These are phyloP conservation scores for Syrista parreyssii DNA, from an alignment of 2,888 invertebrate genomes.

Conservation along the genomic window DNA sequence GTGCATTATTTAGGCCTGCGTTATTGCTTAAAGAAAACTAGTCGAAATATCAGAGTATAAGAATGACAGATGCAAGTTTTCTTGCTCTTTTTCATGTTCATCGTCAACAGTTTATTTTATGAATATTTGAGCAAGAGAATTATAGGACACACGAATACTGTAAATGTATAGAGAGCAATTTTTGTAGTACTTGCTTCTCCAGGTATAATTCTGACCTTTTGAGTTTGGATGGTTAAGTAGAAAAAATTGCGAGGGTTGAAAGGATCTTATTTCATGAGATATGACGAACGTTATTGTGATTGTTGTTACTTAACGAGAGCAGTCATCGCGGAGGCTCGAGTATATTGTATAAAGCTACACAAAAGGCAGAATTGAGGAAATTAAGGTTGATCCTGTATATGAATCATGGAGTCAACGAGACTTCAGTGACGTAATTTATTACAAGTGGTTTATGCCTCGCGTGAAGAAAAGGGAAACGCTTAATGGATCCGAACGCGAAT, in stretches of 20 bases:
- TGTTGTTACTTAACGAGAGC: slow-evolving; percentile 25
- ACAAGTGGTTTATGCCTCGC: slow-evolving; percentile 1
- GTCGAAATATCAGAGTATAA: not conserved
- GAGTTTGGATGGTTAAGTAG: not conserved
- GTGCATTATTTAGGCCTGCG: too few species aligned
- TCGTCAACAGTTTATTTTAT: not conserved
- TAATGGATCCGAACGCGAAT: not conserved
- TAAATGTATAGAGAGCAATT: not conserved
- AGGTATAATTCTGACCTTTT: not conserved
- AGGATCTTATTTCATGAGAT: slow-evolving; percentile 19
- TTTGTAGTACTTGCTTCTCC: not conserved
- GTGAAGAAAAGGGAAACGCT: not conserved
- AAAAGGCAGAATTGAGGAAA: slow-evolving; percentile 30
- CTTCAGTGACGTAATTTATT: not conserved
- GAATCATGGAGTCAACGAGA: slow-evolving; percentile 33
- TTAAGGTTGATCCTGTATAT: slow-evolving; percentile 38
- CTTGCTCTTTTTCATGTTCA: not conserved
- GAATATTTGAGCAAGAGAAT: not conserved
- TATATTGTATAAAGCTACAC: slow-evolving; percentile 18
- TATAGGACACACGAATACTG: not conserved
- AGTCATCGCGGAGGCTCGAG: slow-evolving; percentile 5
- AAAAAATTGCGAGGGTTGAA: not conserved
- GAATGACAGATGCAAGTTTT: not conserved
- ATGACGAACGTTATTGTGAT: slow-evolving; percentile 23
- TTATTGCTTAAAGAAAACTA: not conserved